Evolutionary conservation across 2,113 vertebrate genomes (phyloP).

Genomic region (Siniperca chuatsi): DNA sequence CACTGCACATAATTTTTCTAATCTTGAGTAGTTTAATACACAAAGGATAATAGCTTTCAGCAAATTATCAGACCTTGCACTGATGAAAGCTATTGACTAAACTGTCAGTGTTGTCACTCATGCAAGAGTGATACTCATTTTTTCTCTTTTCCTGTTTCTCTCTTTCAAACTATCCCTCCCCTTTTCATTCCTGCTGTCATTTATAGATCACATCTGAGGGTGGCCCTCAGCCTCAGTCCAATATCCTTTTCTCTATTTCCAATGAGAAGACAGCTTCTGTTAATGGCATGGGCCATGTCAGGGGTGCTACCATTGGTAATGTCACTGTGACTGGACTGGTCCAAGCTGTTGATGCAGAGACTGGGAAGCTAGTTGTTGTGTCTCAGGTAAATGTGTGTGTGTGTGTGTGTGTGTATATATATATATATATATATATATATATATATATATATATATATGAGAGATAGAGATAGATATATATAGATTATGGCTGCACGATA

Average conservation of each 20-base stretch:
- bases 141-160: neutral
- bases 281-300: slow-evolving; percentile 86
- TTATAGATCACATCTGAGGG: slow-evolving; percentile 94
- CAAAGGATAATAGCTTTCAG: slow-evolving; percentile 18
- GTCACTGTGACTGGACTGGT: slow-evolving; percentile 90
- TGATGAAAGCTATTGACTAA: slow-evolving; percentile 22
- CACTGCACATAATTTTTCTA: slow-evolving; percentile 4
- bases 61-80: slow-evolving; percentile 22
- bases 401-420: too few relatives aligned
- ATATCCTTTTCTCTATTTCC: slow-evolving; percentile 92
- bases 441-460: too few relatives aligned
- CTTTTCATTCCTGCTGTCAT: slow-evolving; percentile 26
- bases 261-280: slow-evolving; percentile 85
- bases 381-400: slow-evolving; percentile 87
- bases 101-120: slow-evolving; percentile 1
- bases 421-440: too few relatives aligned
- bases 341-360: slow-evolving; percentile 92
- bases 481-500: too few relatives aligned
- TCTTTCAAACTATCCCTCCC: neutral
- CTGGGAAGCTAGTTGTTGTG: slow-evolving; percentile 89
- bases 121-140: slow-evolving; percentile 4
- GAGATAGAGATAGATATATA: too few relatives aligned
- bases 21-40: slow-evolving; percentile 18
- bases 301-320: slow-evolving; percentile 85
- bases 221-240: slow-evolving; percentile 96